Evolutionary conservation across 2,113 vertebrate species (phyloP).

Genomic region (Ramphastos sulfuratus): DNA sequence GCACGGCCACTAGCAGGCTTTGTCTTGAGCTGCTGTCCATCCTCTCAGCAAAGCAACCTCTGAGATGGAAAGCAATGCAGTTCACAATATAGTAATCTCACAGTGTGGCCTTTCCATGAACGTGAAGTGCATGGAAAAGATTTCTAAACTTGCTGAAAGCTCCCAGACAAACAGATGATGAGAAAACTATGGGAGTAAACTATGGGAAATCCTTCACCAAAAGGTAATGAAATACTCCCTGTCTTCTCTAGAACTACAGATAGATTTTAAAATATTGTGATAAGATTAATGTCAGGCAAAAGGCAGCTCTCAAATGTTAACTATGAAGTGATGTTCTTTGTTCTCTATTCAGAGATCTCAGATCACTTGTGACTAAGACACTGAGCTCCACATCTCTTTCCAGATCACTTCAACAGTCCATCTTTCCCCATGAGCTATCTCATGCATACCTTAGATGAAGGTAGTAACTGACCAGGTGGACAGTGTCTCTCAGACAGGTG

Average conservation of each 20-base stretch:
- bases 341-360: neutral
- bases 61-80: neutral
- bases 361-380: rapidly evolving
- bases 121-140: neutral
- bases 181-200: neutral
- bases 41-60: neutral
- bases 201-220: neutral
- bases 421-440: neutral
- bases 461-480: rapidly evolving
- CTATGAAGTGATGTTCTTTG: neutral
- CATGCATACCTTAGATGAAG: neutral
- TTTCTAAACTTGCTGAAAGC: neutral
- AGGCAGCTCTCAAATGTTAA: neutral
- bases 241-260: neutral
- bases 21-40: neutral
- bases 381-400: neutral
- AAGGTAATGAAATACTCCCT: neutral
- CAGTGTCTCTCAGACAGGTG: neutral
- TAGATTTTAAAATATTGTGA: neutral
- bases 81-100: neutral
- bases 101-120: neutral
- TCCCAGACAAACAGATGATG: neutral
- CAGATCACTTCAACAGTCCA: neutral
- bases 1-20: neutral
- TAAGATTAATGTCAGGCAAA: neutral